Conservation (phyloP, 2,888 invertebrate genomes). For the Dryobota labecula region DNA sequence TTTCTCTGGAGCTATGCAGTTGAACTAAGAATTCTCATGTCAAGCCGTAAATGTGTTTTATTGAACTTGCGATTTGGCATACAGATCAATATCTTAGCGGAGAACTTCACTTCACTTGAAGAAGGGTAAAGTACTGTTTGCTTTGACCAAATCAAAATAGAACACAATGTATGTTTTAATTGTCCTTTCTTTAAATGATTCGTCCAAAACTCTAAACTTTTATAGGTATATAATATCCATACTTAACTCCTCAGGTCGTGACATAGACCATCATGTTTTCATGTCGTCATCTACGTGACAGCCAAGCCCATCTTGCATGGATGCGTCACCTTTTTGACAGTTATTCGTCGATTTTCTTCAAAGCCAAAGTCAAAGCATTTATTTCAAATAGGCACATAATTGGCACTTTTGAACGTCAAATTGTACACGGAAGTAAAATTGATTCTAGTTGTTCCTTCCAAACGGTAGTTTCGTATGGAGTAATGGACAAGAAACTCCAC, state of each 20-base stretch:
- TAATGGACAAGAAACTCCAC: too few species aligned
- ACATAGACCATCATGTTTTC: slow-evolving; percentile 11
- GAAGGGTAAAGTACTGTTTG: background rate
- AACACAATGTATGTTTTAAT: too few species aligned
- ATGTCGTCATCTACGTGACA: slow-evolving; percentile 42
- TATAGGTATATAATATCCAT: background rate
- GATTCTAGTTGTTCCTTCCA: too few species aligned
- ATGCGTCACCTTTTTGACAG: slow-evolving; percentile 30
- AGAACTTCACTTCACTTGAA: background rate
- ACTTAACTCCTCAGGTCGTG: slow-evolving; percentile 36
- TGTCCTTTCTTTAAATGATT: background rate
- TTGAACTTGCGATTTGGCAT: slow-evolving; percentile 18
- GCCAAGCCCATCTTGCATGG: slow-evolving; percentile 50
- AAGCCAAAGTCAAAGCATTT: too few species aligned
- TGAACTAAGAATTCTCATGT: slow-evolving; percentile 31
- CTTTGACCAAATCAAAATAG: background rate
- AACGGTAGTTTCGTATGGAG: too few species aligned
- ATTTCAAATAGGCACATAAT: too few species aligned
- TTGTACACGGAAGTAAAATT: too few species aligned
- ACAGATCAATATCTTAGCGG: slow-evolving; percentile 31
- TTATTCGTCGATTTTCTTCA: too few species aligned
- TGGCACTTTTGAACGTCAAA: too few species aligned
- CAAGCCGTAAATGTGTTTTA: slow-evolving; percentile 26
- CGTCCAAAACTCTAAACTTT: background rate
- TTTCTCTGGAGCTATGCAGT: slow-evolving; percentile 53